Percentiles rank a stretch among this genome's conserved stretches.
Conservation (phyloP, 2,113 vertebrate genomes). For the Panthera leo region DNA sequence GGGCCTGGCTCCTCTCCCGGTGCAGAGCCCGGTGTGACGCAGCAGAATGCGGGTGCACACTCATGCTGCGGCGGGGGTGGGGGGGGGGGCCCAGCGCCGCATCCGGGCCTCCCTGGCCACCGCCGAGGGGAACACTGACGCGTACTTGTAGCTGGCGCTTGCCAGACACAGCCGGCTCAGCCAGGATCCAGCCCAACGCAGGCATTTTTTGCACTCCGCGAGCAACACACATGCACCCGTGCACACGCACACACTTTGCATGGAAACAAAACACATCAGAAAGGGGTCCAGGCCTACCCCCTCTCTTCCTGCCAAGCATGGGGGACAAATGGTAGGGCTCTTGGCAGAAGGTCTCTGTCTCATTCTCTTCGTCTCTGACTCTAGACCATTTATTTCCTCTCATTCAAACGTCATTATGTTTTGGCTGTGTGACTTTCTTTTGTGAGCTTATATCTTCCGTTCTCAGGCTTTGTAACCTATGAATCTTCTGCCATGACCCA, state of each 20-base stretch:
- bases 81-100: accelerated
- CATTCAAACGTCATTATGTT: conserved; percentile 21
- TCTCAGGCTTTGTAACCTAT: not conserved
- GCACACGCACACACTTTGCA: not conserved
- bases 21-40: not conserved
- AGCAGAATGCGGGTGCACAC: not conserved
- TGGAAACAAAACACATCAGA: not conserved
- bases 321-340: not conserved
- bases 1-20: not conserved
- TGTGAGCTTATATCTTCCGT: not conserved
- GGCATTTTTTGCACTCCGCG: not conserved
- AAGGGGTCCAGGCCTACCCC: not conserved
- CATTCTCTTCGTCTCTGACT: not conserved
- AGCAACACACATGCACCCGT: not conserved
- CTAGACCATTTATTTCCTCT: conserved; percentile 31
- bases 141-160: accelerated
- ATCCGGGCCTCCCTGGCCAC: accelerated
- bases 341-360: not conserved
- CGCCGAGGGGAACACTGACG: accelerated
- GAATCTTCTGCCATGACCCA: not conserved
- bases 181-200: accelerated
- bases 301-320: conserved; percentile 23
- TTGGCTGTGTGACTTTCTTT: not conserved
- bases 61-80: not conserved
- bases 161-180: not conserved